Conservation (phyloP, 2,113 vertebrate genomes). For the Catharus bicknelli region DNA sequence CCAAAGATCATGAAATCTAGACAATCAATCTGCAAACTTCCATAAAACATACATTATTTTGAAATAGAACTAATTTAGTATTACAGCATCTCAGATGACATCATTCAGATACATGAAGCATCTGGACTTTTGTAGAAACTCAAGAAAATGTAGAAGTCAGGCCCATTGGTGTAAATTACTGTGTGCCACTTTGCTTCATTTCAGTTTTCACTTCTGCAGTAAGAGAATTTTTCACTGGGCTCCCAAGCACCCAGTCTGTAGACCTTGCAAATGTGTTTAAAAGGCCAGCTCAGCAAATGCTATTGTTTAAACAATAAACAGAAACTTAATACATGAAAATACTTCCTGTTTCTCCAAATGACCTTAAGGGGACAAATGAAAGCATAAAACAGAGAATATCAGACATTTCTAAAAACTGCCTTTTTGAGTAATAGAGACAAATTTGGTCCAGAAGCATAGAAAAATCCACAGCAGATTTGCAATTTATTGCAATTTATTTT, state of each 20-base stretch:
- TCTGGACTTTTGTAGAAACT: not conserved
- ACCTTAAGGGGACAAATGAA: not conserved
- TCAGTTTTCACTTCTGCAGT: not conserved
- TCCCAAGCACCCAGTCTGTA: not conserved
- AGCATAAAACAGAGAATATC: not conserved
- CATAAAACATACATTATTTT: not conserved
- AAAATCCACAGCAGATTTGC: not conserved
- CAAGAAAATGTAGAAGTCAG: not conserved
- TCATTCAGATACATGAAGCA: not conserved
- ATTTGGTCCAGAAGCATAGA: not conserved
- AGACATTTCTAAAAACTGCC: not conserved
- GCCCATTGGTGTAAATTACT: not conserved
- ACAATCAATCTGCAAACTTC: not conserved
- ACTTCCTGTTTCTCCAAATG: slow-evolving; percentile 26
- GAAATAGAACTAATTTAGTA: not conserved
- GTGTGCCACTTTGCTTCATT: not conserved
- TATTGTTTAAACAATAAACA: slow-evolving; percentile 17
- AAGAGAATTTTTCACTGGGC: not conserved
- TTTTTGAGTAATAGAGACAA: not conserved
- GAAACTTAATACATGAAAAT: slow-evolving; percentile 18
- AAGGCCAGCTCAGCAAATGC: not conserved
- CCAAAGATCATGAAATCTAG: not conserved
- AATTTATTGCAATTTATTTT: not conserved
- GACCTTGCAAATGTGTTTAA: not conserved
- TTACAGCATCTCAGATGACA: not conserved